Percentiles rank a stretch among this genome's conserved stretches.
phyloP scores from a whole-genome alignment of 2,888 invertebrate species.

The Formica aserva region DNA sequence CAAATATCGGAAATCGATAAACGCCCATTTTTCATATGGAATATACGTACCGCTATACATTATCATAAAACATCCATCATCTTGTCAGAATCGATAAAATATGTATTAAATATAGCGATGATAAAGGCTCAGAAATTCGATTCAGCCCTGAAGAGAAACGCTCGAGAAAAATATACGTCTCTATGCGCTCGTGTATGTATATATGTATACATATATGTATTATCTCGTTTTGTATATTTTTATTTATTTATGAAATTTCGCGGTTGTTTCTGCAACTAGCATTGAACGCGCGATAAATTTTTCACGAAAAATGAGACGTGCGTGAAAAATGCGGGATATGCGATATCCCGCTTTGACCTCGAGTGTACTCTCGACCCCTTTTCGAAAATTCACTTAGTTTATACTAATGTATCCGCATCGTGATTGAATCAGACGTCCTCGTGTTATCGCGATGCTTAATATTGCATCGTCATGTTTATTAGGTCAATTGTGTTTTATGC shows the following conservation, averaged over 20 bases:
- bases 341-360: constrained; percentile 69
- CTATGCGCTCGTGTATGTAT: too few relatives aligned
- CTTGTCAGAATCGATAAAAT: constrained; percentile 23
- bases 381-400: constrained; percentile 64
- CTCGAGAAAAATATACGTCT: neutral
- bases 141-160: neutral
- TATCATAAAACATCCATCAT: constrained; percentile 34
- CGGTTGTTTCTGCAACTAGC: neutral
- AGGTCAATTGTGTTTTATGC: neutral
- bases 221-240: neutral
- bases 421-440: constrained; percentile 57
- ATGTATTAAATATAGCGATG: constrained; percentile 8
- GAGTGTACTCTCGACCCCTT: constrained; percentile 74
- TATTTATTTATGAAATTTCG: constrained; percentile 6
- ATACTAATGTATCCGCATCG: constrained; percentile 55
- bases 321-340: constrained; percentile 51
- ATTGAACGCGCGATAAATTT: constrained; percentile 58
- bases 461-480: constrained; percentile 56
- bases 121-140: neutral
- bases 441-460: constrained; percentile 27
- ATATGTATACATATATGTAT: neutral
- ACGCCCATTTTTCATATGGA: constrained; percentile 19
- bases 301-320: constrained; percentile 47
- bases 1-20: constrained; percentile 41
- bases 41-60: neutral